phyloP scores from a whole-genome alignment of 2,113 vertebrate species.

The Zosterops japonicus region DNA sequence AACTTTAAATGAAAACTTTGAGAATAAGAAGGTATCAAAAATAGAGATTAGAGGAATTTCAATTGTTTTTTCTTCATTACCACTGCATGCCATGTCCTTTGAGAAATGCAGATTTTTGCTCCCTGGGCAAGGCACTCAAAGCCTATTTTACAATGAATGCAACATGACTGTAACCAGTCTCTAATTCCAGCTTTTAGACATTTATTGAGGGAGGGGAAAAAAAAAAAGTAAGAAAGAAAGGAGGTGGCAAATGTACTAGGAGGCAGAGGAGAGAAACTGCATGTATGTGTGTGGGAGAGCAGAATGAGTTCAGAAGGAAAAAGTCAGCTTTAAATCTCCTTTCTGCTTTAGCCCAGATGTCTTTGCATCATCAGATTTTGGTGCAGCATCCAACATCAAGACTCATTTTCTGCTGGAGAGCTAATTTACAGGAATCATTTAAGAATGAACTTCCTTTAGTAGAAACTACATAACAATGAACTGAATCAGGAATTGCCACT shows the following conservation, averaged over 20 bases:
- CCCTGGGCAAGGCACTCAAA: not conserved
- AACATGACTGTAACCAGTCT: not conserved
- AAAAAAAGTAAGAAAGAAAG: not conserved
- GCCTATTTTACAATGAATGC: not conserved
- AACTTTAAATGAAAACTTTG: not conserved
- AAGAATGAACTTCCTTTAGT: not conserved
- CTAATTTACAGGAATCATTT: not conserved
- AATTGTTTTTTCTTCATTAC: not conserved
- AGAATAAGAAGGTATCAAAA: not conserved
- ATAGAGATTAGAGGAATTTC: not conserved
- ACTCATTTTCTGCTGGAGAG: not conserved
- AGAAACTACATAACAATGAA: not conserved
- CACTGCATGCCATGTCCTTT: not conserved
- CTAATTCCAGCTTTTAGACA: not conserved
- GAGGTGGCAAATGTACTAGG: not conserved
- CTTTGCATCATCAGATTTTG: slow-evolving; percentile 16
- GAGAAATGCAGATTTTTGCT: not conserved
- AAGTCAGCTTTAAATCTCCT: slow-evolving; percentile 9
- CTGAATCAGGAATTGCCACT: not conserved
- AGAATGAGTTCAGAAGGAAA: not conserved
- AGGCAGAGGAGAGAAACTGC: slow-evolving; percentile 22
- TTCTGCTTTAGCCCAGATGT: not conserved
- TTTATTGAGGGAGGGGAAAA: not conserved
- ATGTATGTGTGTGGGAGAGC: not conserved
- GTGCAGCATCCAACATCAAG: not conserved